A percentile compares a stretch with the other conserved stretches of the same genome.
These are phyloP conservation scores for Brenthis hecate DNA, from an alignment of 2,888 invertebrate genomes.

Conservation along the genomic window DNA sequence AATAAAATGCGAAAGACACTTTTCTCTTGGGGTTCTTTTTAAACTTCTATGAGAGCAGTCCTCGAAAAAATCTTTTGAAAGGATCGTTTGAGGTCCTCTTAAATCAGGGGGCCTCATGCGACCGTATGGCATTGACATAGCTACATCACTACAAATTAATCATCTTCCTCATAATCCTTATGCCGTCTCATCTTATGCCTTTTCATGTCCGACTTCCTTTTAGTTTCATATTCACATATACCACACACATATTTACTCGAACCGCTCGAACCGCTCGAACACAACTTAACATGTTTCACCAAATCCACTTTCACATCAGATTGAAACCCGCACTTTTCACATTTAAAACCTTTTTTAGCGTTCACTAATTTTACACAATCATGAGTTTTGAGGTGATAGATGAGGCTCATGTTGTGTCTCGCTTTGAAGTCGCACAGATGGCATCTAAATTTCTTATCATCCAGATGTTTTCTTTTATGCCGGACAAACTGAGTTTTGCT, in stretches of 20 bases:
- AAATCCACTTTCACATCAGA: slow-evolving; percentile 33
- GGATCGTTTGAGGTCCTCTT: no score
- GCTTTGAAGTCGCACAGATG: slow-evolving; percentile 62
- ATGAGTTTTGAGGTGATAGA: slow-evolving; percentile 64
- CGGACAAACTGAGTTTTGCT: slow-evolving; percentile 51
- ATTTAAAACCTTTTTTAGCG: slow-evolving; percentile 33
- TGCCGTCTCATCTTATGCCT: slow-evolving; percentile 50
- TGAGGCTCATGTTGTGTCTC: slow-evolving; percentile 60
- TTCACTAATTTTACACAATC: slow-evolving; percentile 16
- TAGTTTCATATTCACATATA: slow-evolving; percentile 50
- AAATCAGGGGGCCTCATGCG: no score
- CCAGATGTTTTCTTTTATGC: slow-evolving; percentile 60
- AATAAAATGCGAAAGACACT: not conserved
- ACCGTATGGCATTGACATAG: not conserved
- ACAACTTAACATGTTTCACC: slow-evolving; percentile 35
- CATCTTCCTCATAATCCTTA: slow-evolving; percentile 10
- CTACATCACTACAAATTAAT: slow-evolving; percentile 9
- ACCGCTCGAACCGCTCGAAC: slow-evolving; percentile 21
- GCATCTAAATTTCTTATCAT: slow-evolving; percentile 57
- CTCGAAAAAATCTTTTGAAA: no score
- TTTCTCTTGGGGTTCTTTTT: no score
- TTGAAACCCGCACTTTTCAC: slow-evolving; percentile 43
- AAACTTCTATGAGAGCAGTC: no score
- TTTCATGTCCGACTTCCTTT: slow-evolving; percentile 50
- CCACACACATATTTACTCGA: slow-evolving; percentile 44